phyloP scores from a whole-genome alignment of 2,888 invertebrate genomes.

The Chaetoderma sp. region DNA sequence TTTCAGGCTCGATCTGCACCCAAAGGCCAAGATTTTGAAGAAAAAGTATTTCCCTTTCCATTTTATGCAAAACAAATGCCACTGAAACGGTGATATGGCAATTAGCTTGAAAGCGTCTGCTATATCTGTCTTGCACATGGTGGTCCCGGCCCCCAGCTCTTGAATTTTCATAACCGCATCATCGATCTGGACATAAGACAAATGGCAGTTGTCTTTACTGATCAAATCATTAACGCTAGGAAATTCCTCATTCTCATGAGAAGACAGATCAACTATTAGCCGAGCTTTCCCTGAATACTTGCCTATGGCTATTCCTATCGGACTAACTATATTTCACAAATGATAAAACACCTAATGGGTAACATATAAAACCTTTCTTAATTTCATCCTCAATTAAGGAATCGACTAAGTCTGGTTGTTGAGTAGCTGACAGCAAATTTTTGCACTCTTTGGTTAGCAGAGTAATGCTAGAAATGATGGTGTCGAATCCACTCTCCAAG shows the following conservation, averaged over 20 bases:
- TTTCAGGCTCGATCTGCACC: conserved; percentile 13
- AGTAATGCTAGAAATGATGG: too few species aligned
- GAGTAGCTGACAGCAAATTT: too few species aligned
- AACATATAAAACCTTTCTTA: too few species aligned
- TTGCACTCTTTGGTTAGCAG: too few species aligned
- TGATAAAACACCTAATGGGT: too few species aligned
- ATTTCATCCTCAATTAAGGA: too few species aligned
- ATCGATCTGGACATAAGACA: conserved; percentile 35
- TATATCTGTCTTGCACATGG: conserved; percentile 32
- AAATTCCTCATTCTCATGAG: conserved; percentile 25
- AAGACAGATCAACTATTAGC: conserved; percentile 36
- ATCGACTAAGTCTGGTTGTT: too few species aligned
- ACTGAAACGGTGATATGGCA: not conserved
- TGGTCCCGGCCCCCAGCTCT: conserved; percentile 12
- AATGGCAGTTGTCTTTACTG: conserved; percentile 28
- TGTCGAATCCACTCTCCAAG: too few species aligned
- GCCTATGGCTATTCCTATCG: too few species aligned
- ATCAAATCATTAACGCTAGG: conserved; percentile 37
- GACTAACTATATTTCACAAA: too few species aligned
- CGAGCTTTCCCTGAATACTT: too few species aligned
- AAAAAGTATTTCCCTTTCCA: conserved; percentile 12
- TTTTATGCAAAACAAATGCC: conserved; percentile 13
- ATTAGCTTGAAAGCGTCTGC: conserved; percentile 18
- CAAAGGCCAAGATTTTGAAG: conserved; percentile 16
- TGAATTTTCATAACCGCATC: conserved; percentile 31